phyloP scores from a whole-genome alignment of 2,113 vertebrate species.

The Brachionichthys hirsutus region DNA sequence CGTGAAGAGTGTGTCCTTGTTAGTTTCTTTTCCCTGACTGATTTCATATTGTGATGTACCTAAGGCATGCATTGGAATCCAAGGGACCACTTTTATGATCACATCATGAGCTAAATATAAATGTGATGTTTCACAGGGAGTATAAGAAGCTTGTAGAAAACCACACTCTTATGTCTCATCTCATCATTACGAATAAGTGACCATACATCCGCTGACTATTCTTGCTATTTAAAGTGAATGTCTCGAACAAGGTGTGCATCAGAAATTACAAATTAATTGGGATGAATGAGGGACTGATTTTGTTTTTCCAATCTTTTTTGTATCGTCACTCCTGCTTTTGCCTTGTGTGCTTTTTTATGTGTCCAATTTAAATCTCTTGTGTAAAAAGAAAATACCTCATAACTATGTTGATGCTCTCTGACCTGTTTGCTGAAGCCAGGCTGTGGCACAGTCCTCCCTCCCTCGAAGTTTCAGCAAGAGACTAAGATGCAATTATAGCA shows the following conservation, averaged over 20 bases:
- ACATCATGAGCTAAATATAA: slow-evolving; percentile 71
- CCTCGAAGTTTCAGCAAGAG: slow-evolving; percentile 57
- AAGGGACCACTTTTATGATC: slow-evolving; percentile 80
- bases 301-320: slow-evolving; percentile 35
- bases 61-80: slow-evolving; percentile 48
- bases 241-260: slow-evolving; percentile 57
- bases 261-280: slow-evolving; percentile 53
- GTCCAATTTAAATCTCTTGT: slow-evolving; percentile 69
- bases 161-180: slow-evolving; percentile 48
- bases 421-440: slow-evolving; percentile 70
- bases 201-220: slow-evolving; percentile 40
- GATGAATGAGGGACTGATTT: slow-evolving; percentile 73
- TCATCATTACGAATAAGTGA: slow-evolving; percentile 24
- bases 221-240: slow-evolving; percentile 67
- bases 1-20: slow-evolving; percentile 55
- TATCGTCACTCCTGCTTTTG: slow-evolving; percentile 48
- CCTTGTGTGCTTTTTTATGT: slow-evolving; percentile 57
- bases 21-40: slow-evolving; percentile 36
- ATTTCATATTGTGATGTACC: slow-evolving; percentile 53
- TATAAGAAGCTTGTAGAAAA: slow-evolving; percentile 55
- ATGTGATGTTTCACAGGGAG: slow-evolving; percentile 61
- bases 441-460: slow-evolving; percentile 56
- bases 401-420: slow-evolving; percentile 68
- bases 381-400: slow-evolving; percentile 82
- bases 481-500: slow-evolving; percentile 43